Evolutionary conservation across 2,888 invertebrate species (phyloP).

Genomic region (Agrilus mali): DNA sequence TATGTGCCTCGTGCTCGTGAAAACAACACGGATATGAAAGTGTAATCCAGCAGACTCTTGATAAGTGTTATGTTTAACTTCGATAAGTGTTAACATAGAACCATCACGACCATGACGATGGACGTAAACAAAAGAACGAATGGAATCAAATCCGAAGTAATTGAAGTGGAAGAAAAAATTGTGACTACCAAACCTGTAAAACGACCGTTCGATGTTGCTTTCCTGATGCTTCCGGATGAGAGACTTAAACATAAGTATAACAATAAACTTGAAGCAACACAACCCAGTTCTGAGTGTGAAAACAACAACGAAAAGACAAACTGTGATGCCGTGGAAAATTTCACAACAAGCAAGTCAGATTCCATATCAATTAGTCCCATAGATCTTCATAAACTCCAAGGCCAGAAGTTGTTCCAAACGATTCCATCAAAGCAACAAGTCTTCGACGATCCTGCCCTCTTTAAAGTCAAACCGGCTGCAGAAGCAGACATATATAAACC

Average conservation of each 20-base stretch:
- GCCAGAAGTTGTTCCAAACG: slow-evolving; percentile 20
- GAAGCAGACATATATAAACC: slow-evolving; percentile 31
- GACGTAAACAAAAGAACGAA: slow-evolving; percentile 38
- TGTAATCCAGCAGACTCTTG: too few species aligned
- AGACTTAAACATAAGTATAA: slow-evolving; percentile 51
- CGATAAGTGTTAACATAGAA: slow-evolving; percentile 13
- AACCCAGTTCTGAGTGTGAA: slow-evolving; percentile 5
- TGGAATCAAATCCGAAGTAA: slow-evolving; percentile 37
- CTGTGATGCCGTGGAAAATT: slow-evolving; percentile 27
- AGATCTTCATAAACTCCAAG: slow-evolving; percentile 8
- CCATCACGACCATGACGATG: slow-evolving; percentile 53
- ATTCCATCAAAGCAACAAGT: slow-evolving; percentile 39
- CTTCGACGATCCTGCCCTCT: slow-evolving; percentile 42
- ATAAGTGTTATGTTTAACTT: background rate
- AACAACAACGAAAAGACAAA: slow-evolving; percentile 10
- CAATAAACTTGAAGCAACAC: background rate
- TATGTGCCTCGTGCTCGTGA: slow-evolving; percentile 22
- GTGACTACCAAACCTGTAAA: slow-evolving; percentile 43
- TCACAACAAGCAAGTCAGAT: slow-evolving; percentile 14
- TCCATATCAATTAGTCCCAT: slow-evolving; percentile 16
- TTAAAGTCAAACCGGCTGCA: slow-evolving; percentile 34
- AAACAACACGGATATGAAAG: too few species aligned
- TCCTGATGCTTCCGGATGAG: slow-evolving; percentile 79
- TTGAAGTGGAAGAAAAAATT: slow-evolving; percentile 25
- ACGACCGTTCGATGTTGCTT: slow-evolving; percentile 82